Conservation (phyloP, 2,888 invertebrate species). For the Tortricodes alternella region DNA sequence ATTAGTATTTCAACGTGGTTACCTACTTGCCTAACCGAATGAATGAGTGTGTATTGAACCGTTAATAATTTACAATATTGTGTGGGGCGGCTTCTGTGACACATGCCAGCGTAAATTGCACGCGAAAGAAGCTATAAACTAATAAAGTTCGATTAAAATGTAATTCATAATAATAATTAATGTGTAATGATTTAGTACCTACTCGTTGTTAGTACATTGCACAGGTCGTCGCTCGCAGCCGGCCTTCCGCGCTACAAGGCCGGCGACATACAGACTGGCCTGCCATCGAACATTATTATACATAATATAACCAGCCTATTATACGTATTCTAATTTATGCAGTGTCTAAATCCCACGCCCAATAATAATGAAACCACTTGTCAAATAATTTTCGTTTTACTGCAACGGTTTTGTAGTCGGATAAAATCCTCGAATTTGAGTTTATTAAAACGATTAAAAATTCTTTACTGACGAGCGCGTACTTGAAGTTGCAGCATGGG, state of each 20-base stretch:
- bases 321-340: constrained; percentile 22
- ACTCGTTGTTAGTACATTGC: constrained; percentile 36
- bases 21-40: background rate
- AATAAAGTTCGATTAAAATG: constrained; percentile 38
- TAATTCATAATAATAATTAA: background rate
- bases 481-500: too few species aligned
- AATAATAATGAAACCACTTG: constrained; percentile 14
- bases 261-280: constrained; percentile 68
- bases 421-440: background rate
- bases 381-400: constrained; percentile 16
- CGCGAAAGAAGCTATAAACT: constrained; percentile 39
- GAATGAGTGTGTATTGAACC: background rate
- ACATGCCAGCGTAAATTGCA: background rate
- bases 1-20: too few species aligned
- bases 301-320: constrained; percentile 32
- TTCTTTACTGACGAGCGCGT: background rate
- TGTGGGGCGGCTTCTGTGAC: background rate
- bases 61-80: background rate
- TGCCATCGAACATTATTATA: constrained; percentile 42
- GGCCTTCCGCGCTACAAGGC: constrained; percentile 68
- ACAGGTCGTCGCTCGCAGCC: constrained; percentile 52
- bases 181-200: constrained; percentile 1
- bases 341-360: constrained; percentile 29
- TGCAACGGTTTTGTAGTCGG: constrained; percentile 11
- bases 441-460: background rate